Conservation (phyloP, 2,797 vertebrate species). For the Sardinella longiceps region DNA sequence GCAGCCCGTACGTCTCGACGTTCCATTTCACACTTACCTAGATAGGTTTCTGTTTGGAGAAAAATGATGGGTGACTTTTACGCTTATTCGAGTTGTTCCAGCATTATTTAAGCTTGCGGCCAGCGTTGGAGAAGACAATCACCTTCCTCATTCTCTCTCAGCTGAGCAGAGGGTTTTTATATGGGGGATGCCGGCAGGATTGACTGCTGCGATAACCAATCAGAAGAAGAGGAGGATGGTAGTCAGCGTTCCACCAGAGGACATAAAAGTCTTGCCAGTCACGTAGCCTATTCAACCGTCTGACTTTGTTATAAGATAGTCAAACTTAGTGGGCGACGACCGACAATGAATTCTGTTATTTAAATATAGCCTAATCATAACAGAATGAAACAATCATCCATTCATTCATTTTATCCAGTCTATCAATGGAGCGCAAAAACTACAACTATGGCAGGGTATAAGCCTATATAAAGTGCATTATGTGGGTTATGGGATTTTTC, state of each 20-base stretch:
- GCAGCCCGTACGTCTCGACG: background rate
- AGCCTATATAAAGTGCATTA: no score
- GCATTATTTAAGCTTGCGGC: slow-evolving; percentile 12
- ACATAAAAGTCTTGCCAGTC: background rate
- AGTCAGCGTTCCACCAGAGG: background rate
- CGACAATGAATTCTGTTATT: no score
- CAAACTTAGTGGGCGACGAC: no score
- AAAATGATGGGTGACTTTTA: background rate
- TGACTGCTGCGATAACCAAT: slow-evolving; percentile 65
- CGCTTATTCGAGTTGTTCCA: background rate
- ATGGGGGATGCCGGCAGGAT: slow-evolving; percentile 52
- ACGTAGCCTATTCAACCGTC: no score
- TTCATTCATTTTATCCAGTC: no score
- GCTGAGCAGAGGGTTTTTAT: slow-evolving; percentile 58
- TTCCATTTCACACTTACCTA: background rate
- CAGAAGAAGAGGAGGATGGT: background rate
- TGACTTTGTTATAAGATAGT: no score
- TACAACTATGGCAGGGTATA: no score
- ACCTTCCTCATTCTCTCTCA: slow-evolving; percentile 41
- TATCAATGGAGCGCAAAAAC: no score
- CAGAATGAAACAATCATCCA: no score
- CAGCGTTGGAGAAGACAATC: slow-evolving; percentile 57
- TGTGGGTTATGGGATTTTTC: no score
- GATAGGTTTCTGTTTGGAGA: background rate
- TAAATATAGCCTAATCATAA: no score